Percentiles rank a stretch among this genome's conserved stretches.
Evolutionary conservation across 2,888 invertebrate species (phyloP).

Genomic region (Ennomos quercinarius): DNA sequence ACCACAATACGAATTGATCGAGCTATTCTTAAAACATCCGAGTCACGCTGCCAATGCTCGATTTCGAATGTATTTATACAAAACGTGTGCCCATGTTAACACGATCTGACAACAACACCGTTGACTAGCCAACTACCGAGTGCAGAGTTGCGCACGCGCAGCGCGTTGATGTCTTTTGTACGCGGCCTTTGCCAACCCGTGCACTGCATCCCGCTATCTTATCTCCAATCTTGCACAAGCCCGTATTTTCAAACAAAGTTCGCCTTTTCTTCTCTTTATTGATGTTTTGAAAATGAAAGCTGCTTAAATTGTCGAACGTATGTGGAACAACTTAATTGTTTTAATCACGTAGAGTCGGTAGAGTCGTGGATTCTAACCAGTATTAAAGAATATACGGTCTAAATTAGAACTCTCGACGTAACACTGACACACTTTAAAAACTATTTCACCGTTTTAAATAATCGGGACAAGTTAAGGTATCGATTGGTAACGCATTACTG

Average conservation of each 20-base stretch:
- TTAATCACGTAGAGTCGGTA: background rate
- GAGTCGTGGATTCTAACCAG: no score
- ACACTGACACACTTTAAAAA: slow-evolving; percentile 66
- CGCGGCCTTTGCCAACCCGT: slow-evolving; percentile 48
- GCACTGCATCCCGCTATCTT: slow-evolving; percentile 49
- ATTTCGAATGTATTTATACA: slow-evolving; percentile 41
- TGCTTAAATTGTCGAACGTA: background rate
- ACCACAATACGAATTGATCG: slow-evolving; percentile 20
- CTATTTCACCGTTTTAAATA: slow-evolving; percentile 61
- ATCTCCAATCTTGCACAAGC: slow-evolving; percentile 46
- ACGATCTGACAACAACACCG: slow-evolving; percentile 46
- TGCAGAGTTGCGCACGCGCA: slow-evolving; percentile 43
- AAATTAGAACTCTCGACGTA: slow-evolving; percentile 23
- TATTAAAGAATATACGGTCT: slow-evolving; percentile 5
- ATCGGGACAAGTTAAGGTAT: slow-evolving; percentile 60
- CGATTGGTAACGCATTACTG: slow-evolving; percentile 61
- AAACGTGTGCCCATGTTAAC: slow-evolving; percentile 40
- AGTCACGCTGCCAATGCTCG: slow-evolving; percentile 28
- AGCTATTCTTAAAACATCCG: slow-evolving; percentile 15
- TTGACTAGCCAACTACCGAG: slow-evolving; percentile 41
- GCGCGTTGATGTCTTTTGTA: slow-evolving; percentile 81
- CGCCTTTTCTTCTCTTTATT: background rate
- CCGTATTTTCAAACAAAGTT: slow-evolving; percentile 25
- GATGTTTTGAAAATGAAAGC: background rate
- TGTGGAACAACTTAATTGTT: slow-evolving; percentile 1